Base-by-base conservation (phyloP, 1,140 invertebrate species). In the Gonatopus flavifemur region DNA sequence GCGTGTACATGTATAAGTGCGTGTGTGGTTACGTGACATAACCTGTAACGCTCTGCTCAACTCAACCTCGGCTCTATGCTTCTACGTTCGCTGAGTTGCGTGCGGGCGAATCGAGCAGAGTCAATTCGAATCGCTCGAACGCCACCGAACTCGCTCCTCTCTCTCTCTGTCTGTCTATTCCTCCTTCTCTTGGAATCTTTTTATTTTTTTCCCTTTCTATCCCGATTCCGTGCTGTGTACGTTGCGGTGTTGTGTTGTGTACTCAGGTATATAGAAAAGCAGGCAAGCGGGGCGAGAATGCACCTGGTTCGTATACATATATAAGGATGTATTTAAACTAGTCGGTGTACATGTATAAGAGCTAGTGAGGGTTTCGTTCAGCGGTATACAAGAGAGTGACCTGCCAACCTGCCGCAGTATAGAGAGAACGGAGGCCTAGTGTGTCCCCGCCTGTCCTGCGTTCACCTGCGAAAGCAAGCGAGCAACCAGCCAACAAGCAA, bases 381-480 rank as follows among this genome's bases (percentile, higher is more conserved):
- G 52, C 57, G 53, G 37, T 49, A 56, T 57, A 59, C 59, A 61
- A 65, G 62, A 64, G 62, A 70, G 67, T 69, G 68, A 70, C 68
- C 68, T 66, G 68, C 68, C 66, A 59, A 69, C 59, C 63, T 67
- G 67, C 64, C 59, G n/a, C n/a, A 60, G 57, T 50, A 56, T 21
- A 51, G 45, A 57, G 62, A 56, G 55, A 64, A 49, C 61, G 57
- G n/a, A n/a, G n/a, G 64, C 61, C 52, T 50, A 30, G 24, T 32
- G 22, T 44, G 30, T 36, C 22, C 25, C 43, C 36, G 31, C 19
- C 25, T 41, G 15, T 25, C 19, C 62, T 59, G 62, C 61, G 62
- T 61, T 65, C 62, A 65, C 62, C 62, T 65, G 61, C 52, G 51
- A n/a, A 8, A 7, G 18, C 35, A n/a, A 8, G 35, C 13, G 7